Base-by-base conservation (phyloP, 2,113 vertebrate species). In the Cyanoderma ruficeps region DNA sequence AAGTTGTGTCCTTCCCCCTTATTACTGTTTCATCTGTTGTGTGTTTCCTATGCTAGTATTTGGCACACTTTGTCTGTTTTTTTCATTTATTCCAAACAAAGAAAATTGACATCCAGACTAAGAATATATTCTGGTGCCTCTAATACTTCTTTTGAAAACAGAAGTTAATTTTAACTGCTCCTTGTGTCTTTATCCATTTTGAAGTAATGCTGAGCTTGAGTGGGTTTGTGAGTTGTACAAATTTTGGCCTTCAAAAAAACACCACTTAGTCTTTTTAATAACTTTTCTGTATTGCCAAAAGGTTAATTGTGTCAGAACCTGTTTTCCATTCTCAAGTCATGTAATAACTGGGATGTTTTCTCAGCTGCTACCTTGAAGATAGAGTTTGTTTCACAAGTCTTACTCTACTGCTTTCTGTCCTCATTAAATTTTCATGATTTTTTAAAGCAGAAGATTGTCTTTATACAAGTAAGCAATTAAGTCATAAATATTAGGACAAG, bases 401-500 rank as follows among this genome's bases (percentile, higher is more conserved):
- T 35, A 65, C 35, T 83, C 55, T 86, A 4, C 23, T 69, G 50
- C 59, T 35, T 93, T 65, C 69, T 83, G 56, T 77, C 56, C 52
- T 90, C 47, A 56, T 93, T 92, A 79, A 87, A 92, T 14, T 87
- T 89, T 70, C 56, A 75, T 67, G 41, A 46, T 28, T 86, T 93
- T 80, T 94, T 86, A 70, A 93, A 80, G 44, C 42, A 81, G 60
- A 88, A 83, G n/a, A 71, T 91, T 78, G 24, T 75, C 80, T 89
- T 93, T 84, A 71, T 89, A 31, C 11, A 44, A 81, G 67, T 72
- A 80, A 69, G 24, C 81, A 90, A 84, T 91, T 89, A 92, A 89
- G 61, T 53, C 18, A 89, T 92, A 90, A 90, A 90, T 93, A 95
- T 92, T 92, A 92, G 55, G 55, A 68, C 46, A 94, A 72, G 53